Base-by-base conservation (phyloP, 2,797 vertebrate genomes). In the Otolemur crassicaudatus region DNA sequence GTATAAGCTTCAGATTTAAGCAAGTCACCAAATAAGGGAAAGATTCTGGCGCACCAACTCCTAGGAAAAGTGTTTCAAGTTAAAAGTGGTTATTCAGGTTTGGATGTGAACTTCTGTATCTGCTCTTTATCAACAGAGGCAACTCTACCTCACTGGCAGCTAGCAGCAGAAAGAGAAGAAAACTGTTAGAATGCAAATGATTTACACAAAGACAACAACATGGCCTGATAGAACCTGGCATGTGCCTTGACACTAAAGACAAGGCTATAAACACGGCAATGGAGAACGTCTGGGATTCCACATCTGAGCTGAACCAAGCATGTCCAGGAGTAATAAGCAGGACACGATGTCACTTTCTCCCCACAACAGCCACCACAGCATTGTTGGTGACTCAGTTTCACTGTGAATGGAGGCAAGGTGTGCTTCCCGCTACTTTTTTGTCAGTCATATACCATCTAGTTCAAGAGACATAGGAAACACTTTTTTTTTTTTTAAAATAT, bases 11-110 rank as follows among this genome's bases (percentile, higher is more conserved):
- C 98, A 96, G 97, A 97, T 97, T 98, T 97, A 98, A 98, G 97
- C 96, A 97, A 98, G 98, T 95, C 98, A 98, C 98, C 99, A 99
- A 99, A 99, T 99, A 99, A 99, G 99, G 99, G 98, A 99, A 99
- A 97, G 98, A 98, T 98, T 99, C 98, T 98, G 97, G 98, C 61
- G 87, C 87, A 89, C 97, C 34, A 93, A 98, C 98, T 98, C 98
- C 95, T 96, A 97, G 97, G 98, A 98, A 98, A 98, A 98, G 98
- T n/a, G 46, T 98, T 98, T 99, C 98, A 97, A 98, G 98, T 98
- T 98, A 98, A 99, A 99, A 98, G 98, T 98, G 98, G 98, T 98
- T 98, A 98, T 98, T 98, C 98, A 98, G 98, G 98, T 98, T 98
- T 99, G 98, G 98, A 99, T 98, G 98, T 98, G 98, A 98, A 98